phyloP scores from a whole-genome alignment of 2,113 vertebrate species.

The Nerophis ophidion region DNA sequence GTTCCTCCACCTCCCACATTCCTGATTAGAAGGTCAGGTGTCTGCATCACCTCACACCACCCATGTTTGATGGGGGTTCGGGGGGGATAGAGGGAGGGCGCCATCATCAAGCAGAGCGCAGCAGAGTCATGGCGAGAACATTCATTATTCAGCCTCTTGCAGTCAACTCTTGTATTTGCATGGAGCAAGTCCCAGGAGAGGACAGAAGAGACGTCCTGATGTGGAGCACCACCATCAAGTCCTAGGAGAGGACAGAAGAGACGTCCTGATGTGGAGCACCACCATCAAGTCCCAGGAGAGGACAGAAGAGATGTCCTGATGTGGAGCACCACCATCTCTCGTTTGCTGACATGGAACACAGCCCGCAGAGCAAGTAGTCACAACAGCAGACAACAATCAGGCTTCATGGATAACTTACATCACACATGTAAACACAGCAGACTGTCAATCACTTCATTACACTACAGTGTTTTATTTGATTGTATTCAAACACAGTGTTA shows the following conservation, averaged over 20 bases:
- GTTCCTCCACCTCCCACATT: too few relatives aligned
- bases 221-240: background rate
- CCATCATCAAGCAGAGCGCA: background rate
- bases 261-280: background rate
- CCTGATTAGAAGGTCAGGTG: background rate
- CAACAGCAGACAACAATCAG: background rate
- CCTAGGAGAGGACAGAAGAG: too few relatives aligned
- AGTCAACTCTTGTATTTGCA: slow-evolving; percentile 3
- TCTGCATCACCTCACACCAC: background rate
- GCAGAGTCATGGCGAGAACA: background rate
- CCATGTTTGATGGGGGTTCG: slow-evolving; percentile 3
- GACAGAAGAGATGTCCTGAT: background rate
- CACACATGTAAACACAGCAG: too few relatives aligned
- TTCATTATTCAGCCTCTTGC: slow-evolving; percentile 7
- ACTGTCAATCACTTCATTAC: too few relatives aligned
- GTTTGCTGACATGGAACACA: background rate
- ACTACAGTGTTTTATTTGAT: too few relatives aligned
- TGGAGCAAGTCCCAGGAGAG: slow-evolving; percentile 1
- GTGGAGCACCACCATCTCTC: background rate
- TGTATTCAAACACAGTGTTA: too few relatives aligned
- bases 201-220: too few relatives aligned
- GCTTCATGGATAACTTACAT: too few relatives aligned
- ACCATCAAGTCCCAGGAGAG: background rate
- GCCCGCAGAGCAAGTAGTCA: background rate
- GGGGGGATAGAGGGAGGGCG: background rate